Conservation (phyloP, 2,797 vertebrate species). For the Acipenser oxyrinchus region DNA sequence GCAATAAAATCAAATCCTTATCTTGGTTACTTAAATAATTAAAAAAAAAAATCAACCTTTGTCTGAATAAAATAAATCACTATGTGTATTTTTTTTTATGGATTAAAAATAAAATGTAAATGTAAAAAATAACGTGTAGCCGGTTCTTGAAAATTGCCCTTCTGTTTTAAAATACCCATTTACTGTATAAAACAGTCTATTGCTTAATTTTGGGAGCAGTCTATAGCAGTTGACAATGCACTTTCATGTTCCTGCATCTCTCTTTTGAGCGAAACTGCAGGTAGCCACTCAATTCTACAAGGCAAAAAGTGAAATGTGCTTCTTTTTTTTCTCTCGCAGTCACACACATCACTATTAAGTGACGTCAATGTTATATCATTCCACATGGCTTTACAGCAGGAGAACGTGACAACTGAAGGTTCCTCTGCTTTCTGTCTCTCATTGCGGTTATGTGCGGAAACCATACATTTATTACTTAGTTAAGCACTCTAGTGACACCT, state of each 20-base stretch:
- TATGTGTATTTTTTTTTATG: too few relatives aligned
- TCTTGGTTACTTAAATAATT: too few relatives aligned
- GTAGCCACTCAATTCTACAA: slow-evolving; percentile 51
- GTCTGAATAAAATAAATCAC: too few relatives aligned
- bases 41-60: too few relatives aligned
- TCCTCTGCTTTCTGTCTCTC: slow-evolving; percentile 41
- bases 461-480: slow-evolving; percentile 1
- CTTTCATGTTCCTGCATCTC: slow-evolving; percentile 19
- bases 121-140: too few relatives aligned
- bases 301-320: slow-evolving; percentile 58
- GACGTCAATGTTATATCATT: slow-evolving; percentile 81
- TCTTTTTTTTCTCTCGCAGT: slow-evolving; percentile 46
- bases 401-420: slow-evolving; percentile 69
- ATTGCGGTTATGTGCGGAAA: not conserved
- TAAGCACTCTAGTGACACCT: not conserved
- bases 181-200: too few relatives aligned
- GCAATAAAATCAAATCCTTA: too few relatives aligned
- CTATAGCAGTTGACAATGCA: slow-evolving; percentile 12
- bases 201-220: too few relatives aligned
- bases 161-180: too few relatives aligned
- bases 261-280: slow-evolving; percentile 36
- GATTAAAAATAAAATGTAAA: too few relatives aligned
- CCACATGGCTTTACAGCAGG: slow-evolving; percentile 71
- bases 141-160: too few relatives aligned
- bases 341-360: slow-evolving; percentile 63